Conservation (phyloP, 2,888 invertebrate species). For the Junonia oenone region DNA sequence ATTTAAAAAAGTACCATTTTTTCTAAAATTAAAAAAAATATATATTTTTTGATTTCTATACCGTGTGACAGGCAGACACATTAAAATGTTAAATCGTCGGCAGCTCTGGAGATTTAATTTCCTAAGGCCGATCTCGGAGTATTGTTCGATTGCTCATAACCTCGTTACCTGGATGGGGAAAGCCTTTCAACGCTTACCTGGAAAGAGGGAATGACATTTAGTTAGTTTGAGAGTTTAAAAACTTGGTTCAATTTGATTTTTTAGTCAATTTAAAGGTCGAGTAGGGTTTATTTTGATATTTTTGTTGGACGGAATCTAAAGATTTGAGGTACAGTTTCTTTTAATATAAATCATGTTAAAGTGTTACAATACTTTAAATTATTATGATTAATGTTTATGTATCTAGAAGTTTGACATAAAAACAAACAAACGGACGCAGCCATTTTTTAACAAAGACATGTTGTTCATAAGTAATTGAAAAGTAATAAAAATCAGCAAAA, state of each 20-base stretch:
- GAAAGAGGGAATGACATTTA: slow-evolving; percentile 1
- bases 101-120: slow-evolving; percentile 60
- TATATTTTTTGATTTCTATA: neutral
- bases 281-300: too few species aligned
- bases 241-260: slow-evolving; percentile 54
- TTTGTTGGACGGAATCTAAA: too few species aligned
- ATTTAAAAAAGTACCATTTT: neutral
- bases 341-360: too few species aligned
- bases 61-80: slow-evolving; percentile 3
- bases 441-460: too few species aligned
- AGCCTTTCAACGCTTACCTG: slow-evolving; percentile 19
- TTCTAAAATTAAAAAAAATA: neutral
- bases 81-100: slow-evolving; percentile 59
- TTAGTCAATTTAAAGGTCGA: too few species aligned
- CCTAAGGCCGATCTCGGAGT: slow-evolving; percentile 43
- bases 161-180: slow-evolving; percentile 18
- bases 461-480: too few species aligned
- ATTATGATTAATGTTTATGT: too few species aligned
- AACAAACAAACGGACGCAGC: too few species aligned
- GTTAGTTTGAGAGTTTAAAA: neutral
- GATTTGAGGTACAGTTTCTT: too few species aligned
- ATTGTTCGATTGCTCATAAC: slow-evolving; percentile 23
- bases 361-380: too few species aligned
- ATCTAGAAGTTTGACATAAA: too few species aligned
- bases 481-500: too few species aligned